phyloP scores from a whole-genome alignment of 2,113 vertebrate species.

The Cyphomyrus discorhynchus region DNA sequence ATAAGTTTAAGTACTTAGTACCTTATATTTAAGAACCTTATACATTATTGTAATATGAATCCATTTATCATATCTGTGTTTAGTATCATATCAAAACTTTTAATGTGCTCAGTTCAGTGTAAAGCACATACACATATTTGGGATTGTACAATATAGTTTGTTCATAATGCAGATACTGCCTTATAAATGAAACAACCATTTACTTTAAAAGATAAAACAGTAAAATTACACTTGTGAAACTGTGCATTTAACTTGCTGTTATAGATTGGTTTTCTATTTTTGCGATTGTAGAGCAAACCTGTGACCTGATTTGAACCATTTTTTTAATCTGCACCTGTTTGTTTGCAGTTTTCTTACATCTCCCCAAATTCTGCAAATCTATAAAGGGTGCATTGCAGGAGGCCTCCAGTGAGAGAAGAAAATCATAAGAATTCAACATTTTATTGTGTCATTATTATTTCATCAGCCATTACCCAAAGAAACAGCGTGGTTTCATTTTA shows the following conservation, averaged over 20 bases:
- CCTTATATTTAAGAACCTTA: neutral
- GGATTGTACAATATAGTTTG: neutral
- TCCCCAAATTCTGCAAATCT: neutral
- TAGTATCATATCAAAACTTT: neutral
- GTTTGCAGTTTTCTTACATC: neutral
- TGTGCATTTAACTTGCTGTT: neutral
- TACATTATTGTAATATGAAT: neutral
- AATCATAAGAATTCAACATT: neutral
- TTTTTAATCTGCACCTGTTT: neutral
- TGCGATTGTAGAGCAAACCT: neutral
- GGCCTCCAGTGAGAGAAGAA: neutral
- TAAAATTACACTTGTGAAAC: neutral
- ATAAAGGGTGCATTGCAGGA: neutral
- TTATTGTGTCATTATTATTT: neutral
- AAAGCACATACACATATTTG: neutral
- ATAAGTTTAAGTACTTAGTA: neutral
- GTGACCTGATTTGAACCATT: conserved; percentile 5
- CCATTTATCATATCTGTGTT: neutral
- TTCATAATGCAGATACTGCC: neutral
- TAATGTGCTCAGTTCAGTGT: neutral
- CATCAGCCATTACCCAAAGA: neutral
- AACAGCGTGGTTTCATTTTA: neutral
- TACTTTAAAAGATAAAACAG: neutral
- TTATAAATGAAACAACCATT: neutral
- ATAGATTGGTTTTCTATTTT: neutral